phyloP scores from a whole-genome alignment of 2,113 vertebrate genomes.

The Cyprinodon variegatus region DNA sequence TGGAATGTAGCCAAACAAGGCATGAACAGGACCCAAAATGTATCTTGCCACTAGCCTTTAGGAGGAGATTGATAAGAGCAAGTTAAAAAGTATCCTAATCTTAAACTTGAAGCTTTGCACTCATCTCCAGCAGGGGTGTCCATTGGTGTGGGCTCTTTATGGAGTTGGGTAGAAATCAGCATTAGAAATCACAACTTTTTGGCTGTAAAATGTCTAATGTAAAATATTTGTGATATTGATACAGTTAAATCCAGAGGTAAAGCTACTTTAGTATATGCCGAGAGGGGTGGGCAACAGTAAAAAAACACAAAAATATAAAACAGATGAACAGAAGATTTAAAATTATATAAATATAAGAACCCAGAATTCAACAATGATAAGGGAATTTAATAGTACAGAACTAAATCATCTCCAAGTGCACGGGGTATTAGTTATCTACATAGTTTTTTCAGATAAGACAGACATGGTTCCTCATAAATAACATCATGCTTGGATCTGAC shows the following conservation, averaged over 20 bases:
- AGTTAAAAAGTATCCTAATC: background rate
- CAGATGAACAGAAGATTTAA: background rate
- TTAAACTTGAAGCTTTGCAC: background rate
- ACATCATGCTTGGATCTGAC: constrained; percentile 69
- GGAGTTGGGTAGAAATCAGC: constrained; percentile 47
- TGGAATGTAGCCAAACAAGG: background rate
- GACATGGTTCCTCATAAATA: constrained; percentile 49
- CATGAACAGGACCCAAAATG: background rate
- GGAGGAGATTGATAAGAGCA: background rate
- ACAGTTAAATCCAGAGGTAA: background rate
- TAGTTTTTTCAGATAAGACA: constrained; percentile 55
- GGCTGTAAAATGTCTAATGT: constrained; percentile 9
- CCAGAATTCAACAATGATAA: constrained; percentile 21
- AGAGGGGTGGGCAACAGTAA: background rate
- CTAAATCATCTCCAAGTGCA: constrained; percentile 49
- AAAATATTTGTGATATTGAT: background rate
- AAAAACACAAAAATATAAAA: constrained; percentile 23
- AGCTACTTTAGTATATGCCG: constrained; percentile 29
- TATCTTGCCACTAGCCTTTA: background rate
- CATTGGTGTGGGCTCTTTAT: background rate
- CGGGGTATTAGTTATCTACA: constrained; percentile 57
- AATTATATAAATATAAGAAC: constrained; percentile 36
- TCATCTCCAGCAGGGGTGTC: background rate
- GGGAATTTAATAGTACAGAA: constrained; percentile 34
- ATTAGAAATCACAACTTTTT: constrained; percentile 15